phyloP scores from a whole-genome alignment of 1,140 invertebrate genomes.

The Drosophila ogumai region DNA sequence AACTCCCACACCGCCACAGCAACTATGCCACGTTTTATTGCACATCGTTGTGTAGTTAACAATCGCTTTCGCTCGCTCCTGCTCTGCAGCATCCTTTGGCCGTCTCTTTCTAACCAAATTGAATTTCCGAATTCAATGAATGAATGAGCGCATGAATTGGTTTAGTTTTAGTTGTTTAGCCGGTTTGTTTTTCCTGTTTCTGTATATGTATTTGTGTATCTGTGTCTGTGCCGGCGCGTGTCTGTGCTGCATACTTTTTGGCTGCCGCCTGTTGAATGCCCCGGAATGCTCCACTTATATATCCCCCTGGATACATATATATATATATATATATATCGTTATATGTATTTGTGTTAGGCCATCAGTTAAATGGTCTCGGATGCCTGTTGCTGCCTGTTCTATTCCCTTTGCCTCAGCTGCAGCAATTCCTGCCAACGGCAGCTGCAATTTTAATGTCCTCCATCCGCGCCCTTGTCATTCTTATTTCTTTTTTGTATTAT shows the following conservation, averaged over 20 bases:
- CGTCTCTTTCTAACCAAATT: constrained; percentile 63
- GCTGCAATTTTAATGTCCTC: constrained; percentile 62
- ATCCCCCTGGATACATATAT: background rate
- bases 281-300: constrained; percentile 36
- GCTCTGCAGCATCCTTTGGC: constrained; percentile 26
- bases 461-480: constrained; percentile 29
- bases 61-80: constrained; percentile 26
- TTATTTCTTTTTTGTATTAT: constrained; percentile 13
- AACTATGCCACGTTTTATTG: constrained; percentile 70
- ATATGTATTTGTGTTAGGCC: constrained; percentile 46
- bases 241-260: constrained; percentile 71
- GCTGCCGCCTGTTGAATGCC: constrained; percentile 72
- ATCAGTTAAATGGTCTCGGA: constrained; percentile 49
- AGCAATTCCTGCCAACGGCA: constrained; percentile 30
- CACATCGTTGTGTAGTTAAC: constrained; percentile 74
- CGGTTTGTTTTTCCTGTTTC: constrained; percentile 51
- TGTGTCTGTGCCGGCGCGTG: background rate
- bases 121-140: constrained; percentile 83
- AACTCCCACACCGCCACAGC: background rate
- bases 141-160: constrained; percentile 73
- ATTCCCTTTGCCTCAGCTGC: constrained; percentile 40
- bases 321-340: background rate
- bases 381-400: constrained; percentile 27
- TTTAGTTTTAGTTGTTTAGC: constrained; percentile 81
- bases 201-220: background rate